phyloP scores from a whole-genome alignment of 1,140 invertebrate genomes.

The Araneus ventricosus region DNA sequence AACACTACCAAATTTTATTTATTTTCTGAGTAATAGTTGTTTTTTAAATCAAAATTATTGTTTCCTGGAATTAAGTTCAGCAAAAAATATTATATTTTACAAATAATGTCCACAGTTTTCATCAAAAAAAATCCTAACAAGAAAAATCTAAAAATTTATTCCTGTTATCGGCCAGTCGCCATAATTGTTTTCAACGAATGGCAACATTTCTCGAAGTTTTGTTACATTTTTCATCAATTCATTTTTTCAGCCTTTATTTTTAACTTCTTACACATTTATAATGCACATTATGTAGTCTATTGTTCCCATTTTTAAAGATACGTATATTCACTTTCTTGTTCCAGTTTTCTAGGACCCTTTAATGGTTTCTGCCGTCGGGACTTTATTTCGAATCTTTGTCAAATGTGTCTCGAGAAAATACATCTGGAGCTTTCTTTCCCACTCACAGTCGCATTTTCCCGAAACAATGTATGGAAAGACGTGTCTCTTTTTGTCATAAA shows the following conservation, averaged over 20 bases:
- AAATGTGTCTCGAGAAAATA: neutral
- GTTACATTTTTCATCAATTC: neutral
- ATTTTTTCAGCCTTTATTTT: neutral
- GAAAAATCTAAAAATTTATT: too few relatives aligned
- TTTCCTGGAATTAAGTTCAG: too few relatives aligned
- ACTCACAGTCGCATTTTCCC: neutral
- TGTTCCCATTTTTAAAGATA: neutral
- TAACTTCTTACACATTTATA: neutral
- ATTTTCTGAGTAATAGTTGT: too few relatives aligned
- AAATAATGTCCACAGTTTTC: too few relatives aligned
- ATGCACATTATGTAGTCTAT: neutral
- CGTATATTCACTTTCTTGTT: neutral
- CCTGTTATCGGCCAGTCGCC: too few relatives aligned
- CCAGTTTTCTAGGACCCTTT: neutral
- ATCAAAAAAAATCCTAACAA: too few relatives aligned
- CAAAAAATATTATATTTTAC: too few relatives aligned
- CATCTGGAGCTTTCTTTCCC: neutral
- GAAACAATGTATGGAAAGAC: neutral
- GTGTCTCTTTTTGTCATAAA: neutral
- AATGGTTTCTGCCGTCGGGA: neutral
- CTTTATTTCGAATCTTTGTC: neutral
- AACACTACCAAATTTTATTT: too few relatives aligned
- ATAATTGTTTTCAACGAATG: too few relatives aligned
- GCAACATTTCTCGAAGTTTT: neutral
- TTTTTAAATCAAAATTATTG: too few relatives aligned